Conservation (phyloP, 2,113 vertebrate genomes). For the Diglossa brunneiventris region DNA sequence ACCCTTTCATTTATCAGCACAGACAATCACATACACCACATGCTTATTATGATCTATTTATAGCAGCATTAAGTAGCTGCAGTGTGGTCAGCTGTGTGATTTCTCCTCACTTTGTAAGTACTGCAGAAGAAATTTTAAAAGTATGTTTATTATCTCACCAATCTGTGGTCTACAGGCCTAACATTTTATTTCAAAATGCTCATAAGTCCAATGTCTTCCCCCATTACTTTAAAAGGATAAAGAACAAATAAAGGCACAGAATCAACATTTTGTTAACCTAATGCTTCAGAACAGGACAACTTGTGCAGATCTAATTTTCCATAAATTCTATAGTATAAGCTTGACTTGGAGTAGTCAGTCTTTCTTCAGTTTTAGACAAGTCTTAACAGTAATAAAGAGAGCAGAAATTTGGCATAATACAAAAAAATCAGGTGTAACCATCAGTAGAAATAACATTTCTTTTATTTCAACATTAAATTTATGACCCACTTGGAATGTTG, state of each 20-base stretch:
- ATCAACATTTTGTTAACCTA: background rate
- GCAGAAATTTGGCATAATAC: background rate
- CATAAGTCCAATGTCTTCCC: background rate
- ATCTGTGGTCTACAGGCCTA: background rate
- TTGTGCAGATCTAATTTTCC: background rate
- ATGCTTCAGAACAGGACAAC: background rate
- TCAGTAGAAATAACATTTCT: background rate
- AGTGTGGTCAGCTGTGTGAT: conserved; percentile 17
- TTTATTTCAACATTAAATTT: background rate
- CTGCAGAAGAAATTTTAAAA: background rate
- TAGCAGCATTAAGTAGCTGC: conserved; percentile 8
- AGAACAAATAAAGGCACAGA: background rate
- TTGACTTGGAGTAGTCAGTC: background rate
- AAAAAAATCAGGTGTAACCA: background rate
- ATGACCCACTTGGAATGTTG: background rate
- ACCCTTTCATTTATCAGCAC: conserved; percentile 21
- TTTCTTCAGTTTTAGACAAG: background rate
- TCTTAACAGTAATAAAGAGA: background rate
- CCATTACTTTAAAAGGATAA: background rate
- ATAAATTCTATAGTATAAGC: background rate
- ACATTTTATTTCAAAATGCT: background rate
- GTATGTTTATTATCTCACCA: background rate
- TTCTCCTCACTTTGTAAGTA: background rate
- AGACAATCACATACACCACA: conserved; percentile 12
- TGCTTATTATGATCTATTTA: conserved; percentile 40